A percentile compares a stretch with the other conserved stretches of the same genome.
Conservation (phyloP, 2,113 vertebrate genomes). For the Ameiurus melas region DNA sequence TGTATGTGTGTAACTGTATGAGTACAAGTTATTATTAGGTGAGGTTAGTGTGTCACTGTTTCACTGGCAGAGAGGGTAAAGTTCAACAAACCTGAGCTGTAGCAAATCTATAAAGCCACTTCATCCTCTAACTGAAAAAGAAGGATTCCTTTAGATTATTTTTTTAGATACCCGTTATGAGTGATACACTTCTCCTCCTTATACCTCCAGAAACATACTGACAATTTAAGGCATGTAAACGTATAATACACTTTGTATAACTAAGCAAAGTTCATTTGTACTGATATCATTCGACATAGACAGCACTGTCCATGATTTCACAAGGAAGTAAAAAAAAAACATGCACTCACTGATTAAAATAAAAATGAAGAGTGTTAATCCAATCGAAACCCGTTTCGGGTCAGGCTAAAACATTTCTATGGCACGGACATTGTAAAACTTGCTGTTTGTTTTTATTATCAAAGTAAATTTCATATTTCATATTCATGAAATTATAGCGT, state of each 20-base stretch:
- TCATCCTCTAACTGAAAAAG: neutral
- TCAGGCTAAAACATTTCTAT: neutral
- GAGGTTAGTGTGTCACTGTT: constrained; percentile 34
- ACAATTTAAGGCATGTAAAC: neutral
- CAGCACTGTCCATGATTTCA: neutral
- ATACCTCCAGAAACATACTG: neutral
- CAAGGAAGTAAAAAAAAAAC: neutral
- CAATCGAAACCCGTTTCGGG: neutral
- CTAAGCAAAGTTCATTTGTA: neutral
- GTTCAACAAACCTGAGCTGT: neutral
- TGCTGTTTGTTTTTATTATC: neutral
- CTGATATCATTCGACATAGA: neutral
- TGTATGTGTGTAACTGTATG: neutral
- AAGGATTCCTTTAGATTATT: neutral
- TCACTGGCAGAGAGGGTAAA: neutral
- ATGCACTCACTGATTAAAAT: neutral
- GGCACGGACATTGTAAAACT: neutral
- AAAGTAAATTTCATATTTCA: neutral
- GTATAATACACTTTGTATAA: neutral
- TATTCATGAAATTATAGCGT: neutral
- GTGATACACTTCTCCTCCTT: neutral
- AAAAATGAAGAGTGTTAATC: neutral
- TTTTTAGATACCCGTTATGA: neutral
- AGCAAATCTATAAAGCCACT: neutral
- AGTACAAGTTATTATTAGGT: constrained; percentile 45